Base-by-base conservation (phyloP, 2,888 invertebrate genomes). In the Ecliptopera silaceata region DNA sequence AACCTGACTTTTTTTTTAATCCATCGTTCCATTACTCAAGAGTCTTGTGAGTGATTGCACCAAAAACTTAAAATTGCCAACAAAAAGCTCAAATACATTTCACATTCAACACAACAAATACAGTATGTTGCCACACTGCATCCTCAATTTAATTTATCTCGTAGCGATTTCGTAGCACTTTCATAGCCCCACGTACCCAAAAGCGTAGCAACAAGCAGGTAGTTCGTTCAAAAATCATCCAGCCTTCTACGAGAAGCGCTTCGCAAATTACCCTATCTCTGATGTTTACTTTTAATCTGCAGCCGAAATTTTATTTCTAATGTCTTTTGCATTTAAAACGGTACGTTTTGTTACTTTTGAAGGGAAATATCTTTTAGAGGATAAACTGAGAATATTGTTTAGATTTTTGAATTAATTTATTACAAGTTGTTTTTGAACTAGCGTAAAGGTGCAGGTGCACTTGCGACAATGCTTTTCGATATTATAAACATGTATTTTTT, bases 261-360 rank as follows among this genome's bases (percentile, higher is more conserved):
- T 80, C 80, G 22, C 42, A 73, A 85, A 86, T 86, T 80, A 80
- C 84, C 76, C 69, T 79, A 66, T 74, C 80, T 75, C 68, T 75
- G 71, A 84, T 88, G 84, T 90, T 91, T 90, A 89, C 88, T 87
- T 90, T 91, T 89, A 87, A 90, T 90, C 84, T 81, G 72, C 77
- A 80, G 76, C 76, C 83, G 79, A 87, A 86, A 88, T 88, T 89
- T 88, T 86, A 88, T 87, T 81, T 80, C 71, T 74, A 72, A 63
- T 71, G 71, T 54, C 69, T 70, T 72, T 69, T 68, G 68, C 67
- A 63, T 71, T 70, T 64, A 58, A 66, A 76, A 71, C 74, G 68
- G 63, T 62, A 60, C 65, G 64, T 71, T 71, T 63, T 69, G 29
- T 31, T 15, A 26, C 48, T 31, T 48, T 39, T 32, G 31, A 12